Evolutionary conservation across 1,140 invertebrate genomes (phyloP), one percentile per base, ranked within the genome.

Genomic region (Drosophila novamexicana): DNA sequence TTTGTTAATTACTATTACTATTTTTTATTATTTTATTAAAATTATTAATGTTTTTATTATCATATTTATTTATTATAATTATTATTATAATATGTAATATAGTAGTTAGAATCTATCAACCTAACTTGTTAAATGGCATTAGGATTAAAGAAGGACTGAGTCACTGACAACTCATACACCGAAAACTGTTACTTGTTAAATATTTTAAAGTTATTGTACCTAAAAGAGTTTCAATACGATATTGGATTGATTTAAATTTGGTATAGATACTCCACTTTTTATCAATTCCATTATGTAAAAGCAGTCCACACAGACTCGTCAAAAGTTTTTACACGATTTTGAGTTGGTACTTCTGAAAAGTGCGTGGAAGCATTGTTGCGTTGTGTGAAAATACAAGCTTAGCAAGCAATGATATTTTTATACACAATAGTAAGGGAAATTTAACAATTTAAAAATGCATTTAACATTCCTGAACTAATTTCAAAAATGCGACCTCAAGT

Each of bases 301-400:
- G 53, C 16, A 34, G 67, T 71, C 59, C 56, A 59, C 58, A 32
- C 54, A 64, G 45, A 64, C 52, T 53, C 53, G 54, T 52, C 58
- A 64, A 45, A 71, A 71, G 59, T 39, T 64, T 58, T 56, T 75
- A 67, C 65, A 53, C 50, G 18, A 69, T 58, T 66, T 77, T 14
- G 22, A 75, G 75, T 45, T 65, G 71, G 67, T 71, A 61, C 62
- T 71, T 65, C 39, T 49, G 45, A 63, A 59, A 53, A 79, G 67
- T 69, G 53, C 56, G 52, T 50, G 64, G 45, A 74, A 39, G 62
- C 68, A 77, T 82, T 79, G 66, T 82, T 77, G 67, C 70, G 74
- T 82, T 86, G 72, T 79, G 76, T 81, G 76, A 86, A 86, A 82
- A 86, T 86, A 79, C 64, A 62, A 67, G 78, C 78, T 85, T 70